Conservation (phyloP, 2,113 vertebrate species). For the Miniopterus natalensis region DNA sequence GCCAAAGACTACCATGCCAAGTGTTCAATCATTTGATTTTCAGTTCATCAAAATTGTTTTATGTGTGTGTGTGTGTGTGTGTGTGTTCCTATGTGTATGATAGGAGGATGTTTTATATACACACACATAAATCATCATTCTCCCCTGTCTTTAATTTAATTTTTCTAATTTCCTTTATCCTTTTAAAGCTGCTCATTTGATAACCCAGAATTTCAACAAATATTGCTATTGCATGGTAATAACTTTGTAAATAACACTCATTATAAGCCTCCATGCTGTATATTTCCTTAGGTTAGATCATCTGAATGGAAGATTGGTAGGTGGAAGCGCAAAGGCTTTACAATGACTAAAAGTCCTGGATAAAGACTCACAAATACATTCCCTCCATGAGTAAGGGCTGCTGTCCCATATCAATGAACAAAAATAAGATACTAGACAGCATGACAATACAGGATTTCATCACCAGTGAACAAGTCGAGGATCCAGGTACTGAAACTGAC, state of each 20-base stretch:
- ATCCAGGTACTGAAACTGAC: slow-evolving; percentile 4
- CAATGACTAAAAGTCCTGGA: slow-evolving; percentile 20
- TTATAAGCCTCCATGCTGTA: not conserved
- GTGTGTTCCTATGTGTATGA: not conserved
- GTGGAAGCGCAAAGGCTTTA: not conserved
- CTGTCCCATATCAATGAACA: slow-evolving; percentile 14
- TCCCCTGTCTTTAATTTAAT: not conserved
- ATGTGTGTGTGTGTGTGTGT: not conserved
- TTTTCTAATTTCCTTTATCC: not conserved
- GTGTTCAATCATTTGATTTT: slow-evolving; percentile 60
- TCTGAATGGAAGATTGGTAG: not conserved
- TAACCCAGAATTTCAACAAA: slow-evolving; percentile 29
- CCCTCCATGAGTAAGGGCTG: not conserved
- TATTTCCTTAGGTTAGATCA: not conserved
- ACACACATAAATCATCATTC: not conserved
- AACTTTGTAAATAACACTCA: slow-evolving; percentile 12
- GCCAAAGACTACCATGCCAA: not conserved
- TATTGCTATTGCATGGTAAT: not conserved
- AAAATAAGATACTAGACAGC: not conserved
- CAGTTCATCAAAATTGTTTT: slow-evolving; percentile 41
- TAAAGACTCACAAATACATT: slow-evolving; percentile 44
- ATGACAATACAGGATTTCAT: slow-evolving; percentile 11
- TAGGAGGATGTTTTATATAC: not conserved
- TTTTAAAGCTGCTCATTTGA: slow-evolving; percentile 35
- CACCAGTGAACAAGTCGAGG: not conserved